These are phyloP conservation scores for Zenarchopterus dispar DNA, from an alignment of 2,797 vertebrate species.

Conservation along the genomic window DNA sequence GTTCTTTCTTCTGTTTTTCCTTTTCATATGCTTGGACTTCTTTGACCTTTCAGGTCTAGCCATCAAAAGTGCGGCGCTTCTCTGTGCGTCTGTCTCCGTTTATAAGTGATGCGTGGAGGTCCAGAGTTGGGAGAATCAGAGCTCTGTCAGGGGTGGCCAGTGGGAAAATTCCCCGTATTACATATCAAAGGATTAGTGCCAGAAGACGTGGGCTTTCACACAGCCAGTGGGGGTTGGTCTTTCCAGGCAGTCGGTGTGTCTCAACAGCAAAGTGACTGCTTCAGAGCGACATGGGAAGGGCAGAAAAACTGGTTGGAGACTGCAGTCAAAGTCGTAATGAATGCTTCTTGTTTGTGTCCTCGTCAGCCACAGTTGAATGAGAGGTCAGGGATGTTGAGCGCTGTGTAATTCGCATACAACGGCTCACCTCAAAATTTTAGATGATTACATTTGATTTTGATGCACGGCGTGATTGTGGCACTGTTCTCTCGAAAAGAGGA, in stretches of 20 bases:
- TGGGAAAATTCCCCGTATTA: slow-evolving; percentile 50
- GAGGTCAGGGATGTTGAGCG: slow-evolving; percentile 12
- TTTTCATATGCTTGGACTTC: not conserved
- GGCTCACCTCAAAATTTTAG: slow-evolving; percentile 9
- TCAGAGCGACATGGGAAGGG: slow-evolving; percentile 12
- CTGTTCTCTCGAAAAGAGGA: not conserved
- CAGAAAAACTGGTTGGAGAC: slow-evolving; percentile 10
- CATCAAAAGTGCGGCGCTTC: no score
- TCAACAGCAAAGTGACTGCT: slow-evolving; percentile 33
- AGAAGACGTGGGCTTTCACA: slow-evolving; percentile 45
- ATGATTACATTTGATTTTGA: not conserved
- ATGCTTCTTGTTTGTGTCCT: slow-evolving; percentile 35
- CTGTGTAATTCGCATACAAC: not conserved
- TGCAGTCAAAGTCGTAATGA: slow-evolving; percentile 27
- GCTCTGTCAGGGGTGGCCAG: slow-evolving; percentile 36
- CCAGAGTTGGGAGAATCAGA: slow-evolving; percentile 34
- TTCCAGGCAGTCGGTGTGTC: slow-evolving; percentile 12
- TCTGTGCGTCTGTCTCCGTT: no score
- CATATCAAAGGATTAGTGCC: slow-evolving; percentile 55
- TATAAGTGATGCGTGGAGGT: not conserved
- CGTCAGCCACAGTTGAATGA: slow-evolving; percentile 7
- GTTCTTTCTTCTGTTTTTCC: not conserved
- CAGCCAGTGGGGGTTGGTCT: slow-evolving; percentile 36
- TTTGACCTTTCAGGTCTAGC: no score
- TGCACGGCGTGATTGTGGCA: not conserved